These are phyloP conservation scores for Drosophila greeni DNA, from an alignment of 2,888 invertebrate genomes.

Conservation along the genomic window DNA sequence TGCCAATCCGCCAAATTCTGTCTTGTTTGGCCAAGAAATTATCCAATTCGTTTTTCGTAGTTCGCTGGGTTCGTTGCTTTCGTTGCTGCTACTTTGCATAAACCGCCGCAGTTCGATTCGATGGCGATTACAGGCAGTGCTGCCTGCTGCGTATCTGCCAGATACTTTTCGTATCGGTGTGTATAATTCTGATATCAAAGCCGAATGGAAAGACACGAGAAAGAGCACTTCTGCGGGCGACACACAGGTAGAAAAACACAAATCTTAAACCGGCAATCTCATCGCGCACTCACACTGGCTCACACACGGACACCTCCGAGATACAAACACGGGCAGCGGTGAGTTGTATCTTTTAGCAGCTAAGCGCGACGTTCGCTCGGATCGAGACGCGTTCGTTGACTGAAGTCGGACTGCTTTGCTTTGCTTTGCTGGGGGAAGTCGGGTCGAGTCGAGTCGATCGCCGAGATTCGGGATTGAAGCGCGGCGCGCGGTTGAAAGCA, in stretches of 20 bases:
- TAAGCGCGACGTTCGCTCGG: constrained; percentile 60
- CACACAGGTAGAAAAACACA: constrained; percentile 61
- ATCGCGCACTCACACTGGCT: constrained; percentile 32
- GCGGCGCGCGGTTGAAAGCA: constrained; percentile 51
- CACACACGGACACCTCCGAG: constrained; percentile 14
- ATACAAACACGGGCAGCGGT: constrained; percentile 20
- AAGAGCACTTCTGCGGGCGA: constrained; percentile 30
- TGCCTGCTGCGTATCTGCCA: constrained; percentile 56
- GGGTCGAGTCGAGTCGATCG: constrained; percentile 47
- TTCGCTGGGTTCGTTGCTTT: constrained; percentile 56
- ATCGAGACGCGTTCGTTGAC: constrained; percentile 72
- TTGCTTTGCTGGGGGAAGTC: constrained; percentile 13
- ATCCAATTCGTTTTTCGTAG: constrained; percentile 54
- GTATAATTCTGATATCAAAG: constrained; percentile 48
- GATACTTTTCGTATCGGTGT: constrained; percentile 52
- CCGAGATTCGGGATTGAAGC: constrained; percentile 62
- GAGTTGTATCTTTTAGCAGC: constrained; percentile 27
- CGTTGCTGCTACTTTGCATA: constrained; percentile 53
- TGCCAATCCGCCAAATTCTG: constrained; percentile 30
- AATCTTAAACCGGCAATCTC: constrained; percentile 69
- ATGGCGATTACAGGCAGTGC: constrained; percentile 36
- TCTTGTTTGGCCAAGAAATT: constrained; percentile 46
- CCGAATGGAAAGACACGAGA: constrained; percentile 44
- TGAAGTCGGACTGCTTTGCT: constrained; percentile 45
- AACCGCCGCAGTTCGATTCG: constrained; percentile 32